Conservation (phyloP, 1,140 invertebrate genomes). For the Trichonephila inaurata region DNA sequence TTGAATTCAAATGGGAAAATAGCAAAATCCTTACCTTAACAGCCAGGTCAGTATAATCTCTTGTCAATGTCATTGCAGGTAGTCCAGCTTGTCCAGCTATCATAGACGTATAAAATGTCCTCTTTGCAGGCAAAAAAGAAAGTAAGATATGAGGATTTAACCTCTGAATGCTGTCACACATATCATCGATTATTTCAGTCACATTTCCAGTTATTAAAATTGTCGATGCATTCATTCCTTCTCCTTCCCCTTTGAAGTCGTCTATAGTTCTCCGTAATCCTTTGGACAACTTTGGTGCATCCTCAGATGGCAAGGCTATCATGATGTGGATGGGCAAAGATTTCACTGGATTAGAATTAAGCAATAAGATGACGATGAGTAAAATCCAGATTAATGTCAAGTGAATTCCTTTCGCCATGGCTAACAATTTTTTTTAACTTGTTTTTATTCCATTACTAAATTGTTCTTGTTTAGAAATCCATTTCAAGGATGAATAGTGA, state of each 20-base stretch:
- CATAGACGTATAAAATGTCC: constrained; percentile 56
- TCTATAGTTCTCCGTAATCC: constrained; percentile 63
- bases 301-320: constrained; percentile 60
- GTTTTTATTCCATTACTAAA: too few species aligned
- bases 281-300: constrained; percentile 48
- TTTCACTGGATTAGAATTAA: background rate
- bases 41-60: constrained; percentile 54
- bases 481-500: too few species aligned
- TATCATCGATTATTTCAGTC: constrained; percentile 39
- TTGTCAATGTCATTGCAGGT: constrained; percentile 40
- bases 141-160: constrained; percentile 50
- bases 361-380: background rate
- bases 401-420: background rate
- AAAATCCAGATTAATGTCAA: background rate
- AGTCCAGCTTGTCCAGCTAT: constrained; percentile 61
- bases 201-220: constrained; percentile 29
- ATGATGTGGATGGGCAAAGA: constrained; percentile 60
- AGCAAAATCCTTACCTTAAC: constrained; percentile 21
- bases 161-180: constrained; percentile 51
- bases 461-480: too few species aligned
- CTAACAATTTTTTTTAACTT: background rate
- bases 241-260: constrained; percentile 15
- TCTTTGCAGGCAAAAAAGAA: constrained; percentile 42
- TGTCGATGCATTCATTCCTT: constrained; percentile 59
- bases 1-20: background rate